A percentile compares a stretch with the other conserved stretches of the same genome.
Evolutionary conservation across 2,113 vertebrate genomes (phyloP).

Genomic region (Melanerpes aurifrons): DNA sequence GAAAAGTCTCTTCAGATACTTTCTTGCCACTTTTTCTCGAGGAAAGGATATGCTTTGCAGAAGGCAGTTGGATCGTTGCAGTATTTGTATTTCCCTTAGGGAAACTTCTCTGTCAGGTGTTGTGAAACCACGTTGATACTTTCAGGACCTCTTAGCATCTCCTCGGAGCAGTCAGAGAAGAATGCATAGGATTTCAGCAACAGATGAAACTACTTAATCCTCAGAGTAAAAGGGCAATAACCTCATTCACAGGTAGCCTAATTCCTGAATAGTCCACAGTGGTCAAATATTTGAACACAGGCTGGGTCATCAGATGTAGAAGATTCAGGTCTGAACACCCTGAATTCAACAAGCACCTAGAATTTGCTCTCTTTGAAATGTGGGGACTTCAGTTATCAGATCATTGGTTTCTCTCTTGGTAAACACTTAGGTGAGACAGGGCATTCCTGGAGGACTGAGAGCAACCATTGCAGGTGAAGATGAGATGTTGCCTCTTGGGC

Average conservation of each 20-base stretch:
- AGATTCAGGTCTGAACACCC: background rate
- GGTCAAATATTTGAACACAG: background rate
- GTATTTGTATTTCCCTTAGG: background rate
- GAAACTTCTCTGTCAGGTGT: background rate
- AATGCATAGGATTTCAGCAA: background rate
- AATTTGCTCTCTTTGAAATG: background rate
- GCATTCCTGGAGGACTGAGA: background rate
- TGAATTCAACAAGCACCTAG: background rate
- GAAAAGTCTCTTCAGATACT: background rate
- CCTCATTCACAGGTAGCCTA: conserved; percentile 3
- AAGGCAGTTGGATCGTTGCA: background rate
- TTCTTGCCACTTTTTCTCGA: background rate
- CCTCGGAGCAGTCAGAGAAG: background rate
- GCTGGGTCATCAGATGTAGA: background rate
- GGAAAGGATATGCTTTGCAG: background rate
- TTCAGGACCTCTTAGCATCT: background rate
- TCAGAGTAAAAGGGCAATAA: background rate
- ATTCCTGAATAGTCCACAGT: background rate
- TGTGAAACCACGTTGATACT: background rate
- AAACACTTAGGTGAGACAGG: background rate
- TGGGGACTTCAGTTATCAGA: background rate
- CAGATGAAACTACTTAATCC: background rate
- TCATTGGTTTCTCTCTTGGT: background rate
- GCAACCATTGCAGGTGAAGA: background rate
- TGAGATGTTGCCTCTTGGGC: background rate